phyloP scores from a whole-genome alignment of 2,797 vertebrate species.

The Agapornis canus region DNA sequence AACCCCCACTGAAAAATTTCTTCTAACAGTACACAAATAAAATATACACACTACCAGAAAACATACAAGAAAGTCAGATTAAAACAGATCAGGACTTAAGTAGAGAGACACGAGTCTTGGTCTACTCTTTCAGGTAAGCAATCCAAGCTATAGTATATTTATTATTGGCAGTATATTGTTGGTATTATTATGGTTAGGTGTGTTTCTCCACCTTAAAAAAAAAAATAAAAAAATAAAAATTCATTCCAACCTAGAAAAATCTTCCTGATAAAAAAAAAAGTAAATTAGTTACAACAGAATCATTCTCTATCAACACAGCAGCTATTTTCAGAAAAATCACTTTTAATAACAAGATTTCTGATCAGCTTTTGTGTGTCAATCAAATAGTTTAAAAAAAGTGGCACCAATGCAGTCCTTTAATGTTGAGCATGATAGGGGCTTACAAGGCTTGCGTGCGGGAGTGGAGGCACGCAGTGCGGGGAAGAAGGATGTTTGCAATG shows the following conservation, averaged over 20 bases:
- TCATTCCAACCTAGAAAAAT: not conserved
- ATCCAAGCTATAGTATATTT: not conserved
- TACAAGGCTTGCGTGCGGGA: not conserved
- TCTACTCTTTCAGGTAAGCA: not conserved
- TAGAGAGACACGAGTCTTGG: not conserved
- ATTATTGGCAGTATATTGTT: not conserved
- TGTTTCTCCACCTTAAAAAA: not conserved
- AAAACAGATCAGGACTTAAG: not conserved
- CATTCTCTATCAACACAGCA: not conserved
- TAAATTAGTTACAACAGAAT: not conserved
- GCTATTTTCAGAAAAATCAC: not conserved
- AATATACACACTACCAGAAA: not conserved
- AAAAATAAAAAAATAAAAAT: not conserved
- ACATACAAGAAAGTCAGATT: not conserved
- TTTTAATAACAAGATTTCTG: not conserved
- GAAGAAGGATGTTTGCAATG: slow-evolving; percentile 46
- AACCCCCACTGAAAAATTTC: not conserved
- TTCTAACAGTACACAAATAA: not conserved
- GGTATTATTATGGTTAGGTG: not conserved
- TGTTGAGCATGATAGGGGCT: accelerated
- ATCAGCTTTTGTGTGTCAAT: not conserved
- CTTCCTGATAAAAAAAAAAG: not conserved
- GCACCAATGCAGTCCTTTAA: accelerated
- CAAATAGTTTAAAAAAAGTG: not conserved
- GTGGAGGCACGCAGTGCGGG: accelerated